Evolutionary conservation across 2,797 vertebrate genomes (phyloP), one percentile per base, ranked within the genome.

Genomic region (Cheirogaleus major): DNA sequence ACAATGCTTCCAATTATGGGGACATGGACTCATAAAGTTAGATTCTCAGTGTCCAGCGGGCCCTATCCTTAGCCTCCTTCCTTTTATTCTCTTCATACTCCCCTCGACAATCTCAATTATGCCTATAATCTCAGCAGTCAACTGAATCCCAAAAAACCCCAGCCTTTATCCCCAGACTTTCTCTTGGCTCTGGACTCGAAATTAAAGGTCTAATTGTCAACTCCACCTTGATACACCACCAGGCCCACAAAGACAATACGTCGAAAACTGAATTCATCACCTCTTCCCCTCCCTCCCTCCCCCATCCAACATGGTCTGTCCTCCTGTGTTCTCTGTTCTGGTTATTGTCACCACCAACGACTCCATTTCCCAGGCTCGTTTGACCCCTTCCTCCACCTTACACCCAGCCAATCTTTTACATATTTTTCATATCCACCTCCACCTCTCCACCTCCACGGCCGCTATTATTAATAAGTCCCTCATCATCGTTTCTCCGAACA

Each of bases 401-500:
- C 20, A 12, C 41, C 10, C 18, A 50, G 48, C 32, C 48, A 3
- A 5, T 32, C 48, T 41, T 41, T 35, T 30, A 22, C 11, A 1
- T 32, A 0, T 9, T 22, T 23, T 50, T 22, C 15, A 17, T 4
- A 35, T 2, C 12, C 73, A 32, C 35, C 38, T 30, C 38, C 9
- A 9, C 18, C 38, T 70, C 38, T 48, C 27, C 30, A 11, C 43
- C 17, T 15, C 41, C 45, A 67, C 0, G 0, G 23, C 57, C 15
- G 41, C 23, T 30, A 9, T 41, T 23, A 12, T 59, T 11, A 59
- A 25, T 25, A 2, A 81, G 43, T 38, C n/a, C 35, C 15, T 52
- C 22, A 12, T 43, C 50, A 6, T 13, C 3, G 7, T 45, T 76
- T 55, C 43, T 69, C 13, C 59, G 22, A 65, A 65, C 15, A 32